A percentile compares a stretch with the other conserved stretches of the same genome.
phyloP scores from a whole-genome alignment of 2,113 vertebrate species.

The Pelecanoides urinatrix region DNA sequence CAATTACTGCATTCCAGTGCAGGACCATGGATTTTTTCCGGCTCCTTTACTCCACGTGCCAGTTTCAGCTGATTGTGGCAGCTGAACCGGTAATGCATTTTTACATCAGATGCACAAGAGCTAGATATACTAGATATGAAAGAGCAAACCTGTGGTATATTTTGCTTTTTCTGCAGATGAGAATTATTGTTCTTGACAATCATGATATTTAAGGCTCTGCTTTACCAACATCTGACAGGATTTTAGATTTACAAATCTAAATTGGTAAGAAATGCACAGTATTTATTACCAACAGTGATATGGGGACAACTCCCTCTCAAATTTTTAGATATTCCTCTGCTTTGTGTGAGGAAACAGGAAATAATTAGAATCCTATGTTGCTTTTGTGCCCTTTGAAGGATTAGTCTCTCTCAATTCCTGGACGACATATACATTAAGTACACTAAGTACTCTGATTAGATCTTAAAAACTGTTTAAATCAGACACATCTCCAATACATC shows the following conservation, averaged over 20 bases:
- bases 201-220: background rate
- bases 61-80: background rate
- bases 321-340: background rate
- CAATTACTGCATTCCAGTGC: conserved; percentile 21
- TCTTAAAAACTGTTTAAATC: background rate
- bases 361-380: background rate
- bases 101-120: background rate
- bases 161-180: background rate
- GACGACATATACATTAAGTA: background rate
- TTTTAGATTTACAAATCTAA: background rate
- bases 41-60: background rate
- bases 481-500: background rate
- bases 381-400: background rate
- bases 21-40: background rate
- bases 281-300: background rate
- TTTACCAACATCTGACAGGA: background rate
- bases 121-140: background rate
- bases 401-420: background rate
- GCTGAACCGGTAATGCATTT: background rate
- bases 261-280: background rate
- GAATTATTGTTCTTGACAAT: background rate
- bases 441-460: background rate
- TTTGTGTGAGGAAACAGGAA: background rate
- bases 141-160: background rate
- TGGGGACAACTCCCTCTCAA: background rate